A percentile compares a stretch with the other conserved stretches of the same genome.
phyloP scores from a whole-genome alignment of 2,797 vertebrate genomes.

The Micropoecilia bifurca region DNA sequence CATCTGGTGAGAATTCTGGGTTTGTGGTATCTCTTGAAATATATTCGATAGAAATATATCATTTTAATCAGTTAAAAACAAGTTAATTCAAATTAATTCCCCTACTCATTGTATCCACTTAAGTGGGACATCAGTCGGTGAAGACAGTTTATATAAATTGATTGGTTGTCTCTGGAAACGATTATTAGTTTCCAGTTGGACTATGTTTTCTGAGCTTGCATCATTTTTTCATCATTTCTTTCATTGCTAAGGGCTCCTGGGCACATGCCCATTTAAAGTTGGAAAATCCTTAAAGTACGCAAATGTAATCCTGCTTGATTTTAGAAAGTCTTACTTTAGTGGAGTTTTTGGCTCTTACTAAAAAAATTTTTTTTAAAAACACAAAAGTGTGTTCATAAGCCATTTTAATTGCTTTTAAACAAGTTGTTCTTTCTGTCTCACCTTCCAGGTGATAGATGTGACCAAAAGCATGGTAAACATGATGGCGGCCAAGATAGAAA shows the following conservation, averaged over 20 bases:
- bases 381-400: background rate
- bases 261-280: background rate
- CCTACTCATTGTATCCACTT: background rate
- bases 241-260: background rate
- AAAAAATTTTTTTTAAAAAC: no score
- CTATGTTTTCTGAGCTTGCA: background rate
- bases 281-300: background rate
- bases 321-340: background rate
- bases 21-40: background rate
- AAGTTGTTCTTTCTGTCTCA: background rate
- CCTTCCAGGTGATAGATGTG: constrained; percentile 89
- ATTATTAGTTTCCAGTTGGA: background rate
- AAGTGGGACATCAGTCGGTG: background rate
- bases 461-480: constrained; percentile 91
- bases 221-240: background rate
- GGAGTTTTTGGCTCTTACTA: background rate
- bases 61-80: background rate
- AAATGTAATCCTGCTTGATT: background rate
- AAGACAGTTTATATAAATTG: background rate
- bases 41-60: background rate
- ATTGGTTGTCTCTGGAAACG: background rate
- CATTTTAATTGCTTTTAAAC: background rate
- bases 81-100: background rate
- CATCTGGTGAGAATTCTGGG: background rate
- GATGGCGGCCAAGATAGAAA: constrained; percentile 94